A percentile compares a stretch with the other conserved stretches of the same genome.
Conservation (phyloP, 2,113 vertebrate species). For the Bucco capensis region DNA sequence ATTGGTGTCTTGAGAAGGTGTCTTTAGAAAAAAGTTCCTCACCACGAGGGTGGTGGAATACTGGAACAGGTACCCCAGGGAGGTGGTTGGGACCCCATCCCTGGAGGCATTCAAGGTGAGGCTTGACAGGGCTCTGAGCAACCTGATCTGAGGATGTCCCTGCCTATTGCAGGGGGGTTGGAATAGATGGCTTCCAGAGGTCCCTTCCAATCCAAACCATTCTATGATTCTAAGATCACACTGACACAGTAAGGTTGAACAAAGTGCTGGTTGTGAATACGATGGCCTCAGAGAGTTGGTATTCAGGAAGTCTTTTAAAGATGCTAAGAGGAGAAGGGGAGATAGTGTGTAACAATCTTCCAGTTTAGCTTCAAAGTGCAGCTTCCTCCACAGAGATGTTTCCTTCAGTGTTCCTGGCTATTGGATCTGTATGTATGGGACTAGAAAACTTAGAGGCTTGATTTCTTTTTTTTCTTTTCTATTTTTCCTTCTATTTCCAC, state of each 20-base stretch:
- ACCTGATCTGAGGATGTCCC: too few species aligned
- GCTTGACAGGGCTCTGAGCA: too few species aligned
- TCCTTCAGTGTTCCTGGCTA: neutral
- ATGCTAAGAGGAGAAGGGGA: neutral
- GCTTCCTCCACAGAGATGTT: neutral
- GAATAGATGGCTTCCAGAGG: too few species aligned
- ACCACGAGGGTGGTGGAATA: too few species aligned
- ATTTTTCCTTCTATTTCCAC: rapidly evolving
- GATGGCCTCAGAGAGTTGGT: neutral
- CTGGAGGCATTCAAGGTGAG: too few species aligned
- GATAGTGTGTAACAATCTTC: neutral
- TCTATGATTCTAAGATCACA: too few species aligned
- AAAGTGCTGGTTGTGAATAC: neutral
- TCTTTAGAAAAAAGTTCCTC: too few species aligned
- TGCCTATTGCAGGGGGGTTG: too few species aligned
- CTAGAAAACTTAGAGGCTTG: neutral
- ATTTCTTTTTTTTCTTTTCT: neutral
- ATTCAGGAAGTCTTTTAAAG: neutral
- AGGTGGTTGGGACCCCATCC: too few species aligned
- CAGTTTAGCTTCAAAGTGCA: neutral
- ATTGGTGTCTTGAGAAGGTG: neutral
- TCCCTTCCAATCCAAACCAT: too few species aligned
- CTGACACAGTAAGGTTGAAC: neutral
- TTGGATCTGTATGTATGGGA: neutral
- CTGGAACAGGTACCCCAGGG: too few species aligned